These are phyloP conservation scores for Trichonephila clavata DNA, from an alignment of 1,140 invertebrate species.

Conservation along the genomic window DNA sequence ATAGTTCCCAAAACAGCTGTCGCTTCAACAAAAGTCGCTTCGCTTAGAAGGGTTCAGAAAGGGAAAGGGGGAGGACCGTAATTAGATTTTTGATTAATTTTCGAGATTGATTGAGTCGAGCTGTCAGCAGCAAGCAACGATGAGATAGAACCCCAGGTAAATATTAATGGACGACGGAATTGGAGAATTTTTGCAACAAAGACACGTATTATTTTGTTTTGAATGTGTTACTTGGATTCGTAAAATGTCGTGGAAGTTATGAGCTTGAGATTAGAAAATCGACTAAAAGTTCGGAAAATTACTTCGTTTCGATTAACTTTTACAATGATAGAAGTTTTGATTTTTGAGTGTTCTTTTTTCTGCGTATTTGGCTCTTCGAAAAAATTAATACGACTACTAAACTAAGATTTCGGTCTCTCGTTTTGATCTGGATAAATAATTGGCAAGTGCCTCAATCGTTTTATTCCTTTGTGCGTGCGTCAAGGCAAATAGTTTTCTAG, in stretches of 20 bases:
- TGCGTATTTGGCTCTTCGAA: no score
- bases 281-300: no score
- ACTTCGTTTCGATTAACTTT: background rate
- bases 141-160: background rate
- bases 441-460: no score
- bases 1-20: background rate
- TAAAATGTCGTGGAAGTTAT: background rate
- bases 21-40: background rate
- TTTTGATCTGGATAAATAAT: no score
- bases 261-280: background rate
- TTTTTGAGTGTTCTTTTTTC: no score
- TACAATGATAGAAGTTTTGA: background rate
- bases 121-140: background rate
- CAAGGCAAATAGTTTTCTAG: no score
- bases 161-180: background rate
- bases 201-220: background rate
- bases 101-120: constrained; percentile 7
- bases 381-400: no score
- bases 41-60: background rate
- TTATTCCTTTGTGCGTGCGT: no score
- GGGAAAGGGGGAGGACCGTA: background rate
- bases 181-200: background rate
- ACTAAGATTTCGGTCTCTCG: no score
- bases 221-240: background rate
- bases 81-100: constrained; percentile 29